Percentiles rank a stretch among this genome's conserved stretches.
These are phyloP conservation scores for Tor tambroides DNA, from an alignment of 2,113 vertebrate genomes.

Conservation along the genomic window DNA sequence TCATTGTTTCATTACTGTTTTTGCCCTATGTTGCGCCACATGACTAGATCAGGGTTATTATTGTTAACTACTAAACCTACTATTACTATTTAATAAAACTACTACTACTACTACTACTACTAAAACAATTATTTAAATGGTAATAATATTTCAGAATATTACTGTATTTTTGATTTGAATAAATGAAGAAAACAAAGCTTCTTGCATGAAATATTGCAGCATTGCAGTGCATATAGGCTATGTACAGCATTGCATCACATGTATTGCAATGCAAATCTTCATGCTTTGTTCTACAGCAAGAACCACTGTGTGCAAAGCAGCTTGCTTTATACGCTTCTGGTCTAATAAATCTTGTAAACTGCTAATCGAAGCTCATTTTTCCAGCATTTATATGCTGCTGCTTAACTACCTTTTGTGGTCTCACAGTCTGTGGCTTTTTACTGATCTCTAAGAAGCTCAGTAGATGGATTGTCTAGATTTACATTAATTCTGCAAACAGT, in stretches of 20 bases:
- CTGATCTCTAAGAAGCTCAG: conserved; percentile 62
- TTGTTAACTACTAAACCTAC: neutral
- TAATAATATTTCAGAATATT: neutral
- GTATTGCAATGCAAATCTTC: neutral
- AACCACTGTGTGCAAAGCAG: neutral
- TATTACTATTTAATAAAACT: too few species aligned
- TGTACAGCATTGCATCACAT: neutral
- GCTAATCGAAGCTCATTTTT: conserved; percentile 45
- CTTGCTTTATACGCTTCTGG: neutral
- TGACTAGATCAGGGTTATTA: neutral
- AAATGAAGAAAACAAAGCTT: neutral
- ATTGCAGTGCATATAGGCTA: too few species aligned
- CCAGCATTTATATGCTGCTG: conserved; percentile 57
- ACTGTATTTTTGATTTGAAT: neutral
- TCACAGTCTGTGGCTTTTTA: conserved; percentile 61
- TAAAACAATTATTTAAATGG: neutral
- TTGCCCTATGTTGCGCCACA: neutral
- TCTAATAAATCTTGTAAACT: neutral
- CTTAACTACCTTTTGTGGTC: conserved; percentile 62
- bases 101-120: too few species aligned
- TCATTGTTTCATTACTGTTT: neutral
- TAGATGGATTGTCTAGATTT: conserved; percentile 70
- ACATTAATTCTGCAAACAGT: conserved; percentile 65
- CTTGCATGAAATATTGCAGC: too few species aligned
- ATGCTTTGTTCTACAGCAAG: neutral